Conservation (phyloP, 2,113 vertebrate species). For the Canis aureus region DNA sequence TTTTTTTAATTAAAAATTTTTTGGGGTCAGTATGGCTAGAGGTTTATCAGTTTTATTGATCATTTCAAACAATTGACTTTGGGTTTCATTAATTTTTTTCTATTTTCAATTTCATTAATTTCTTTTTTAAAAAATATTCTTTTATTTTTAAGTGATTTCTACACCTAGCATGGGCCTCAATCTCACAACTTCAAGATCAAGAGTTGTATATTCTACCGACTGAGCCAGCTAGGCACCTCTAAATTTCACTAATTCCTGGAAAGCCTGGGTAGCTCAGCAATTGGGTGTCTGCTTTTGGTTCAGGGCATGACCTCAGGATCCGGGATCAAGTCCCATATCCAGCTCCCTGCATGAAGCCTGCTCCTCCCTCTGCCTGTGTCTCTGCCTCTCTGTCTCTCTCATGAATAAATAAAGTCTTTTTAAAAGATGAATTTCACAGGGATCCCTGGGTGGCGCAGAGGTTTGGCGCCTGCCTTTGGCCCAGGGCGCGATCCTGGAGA, state of each 20-base stretch:
- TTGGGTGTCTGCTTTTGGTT: too few species aligned
- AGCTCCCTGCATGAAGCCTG: too few species aligned
- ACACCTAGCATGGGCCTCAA: not conserved
- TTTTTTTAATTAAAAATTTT: not conserved
- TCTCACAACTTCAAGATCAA: not conserved
- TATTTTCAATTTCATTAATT: not conserved
- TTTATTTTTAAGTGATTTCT: not conserved
- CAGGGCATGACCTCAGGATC: too few species aligned
- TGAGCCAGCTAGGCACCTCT: not conserved
- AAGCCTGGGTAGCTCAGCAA: too few species aligned
- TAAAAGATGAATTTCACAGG: too few species aligned
- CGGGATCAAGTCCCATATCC: too few species aligned
- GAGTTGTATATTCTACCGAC: not conserved
- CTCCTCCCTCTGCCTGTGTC: too few species aligned
- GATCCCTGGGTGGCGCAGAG: too few species aligned
- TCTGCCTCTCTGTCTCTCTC: too few species aligned
- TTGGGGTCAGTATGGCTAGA: not conserved
- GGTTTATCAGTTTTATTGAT: not conserved
- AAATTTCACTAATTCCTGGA: not conserved
- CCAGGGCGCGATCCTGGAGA: too few species aligned
- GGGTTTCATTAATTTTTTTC: not conserved
- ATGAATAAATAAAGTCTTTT: too few species aligned
- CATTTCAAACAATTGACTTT: conserved; percentile 17
- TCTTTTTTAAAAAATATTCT: not conserved
- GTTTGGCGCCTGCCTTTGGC: too few species aligned